Evolutionary conservation across 2,113 vertebrate species (phyloP), one percentile per base, ranked within the genome.

Genomic region (Patagioenas fasciata): DNA sequence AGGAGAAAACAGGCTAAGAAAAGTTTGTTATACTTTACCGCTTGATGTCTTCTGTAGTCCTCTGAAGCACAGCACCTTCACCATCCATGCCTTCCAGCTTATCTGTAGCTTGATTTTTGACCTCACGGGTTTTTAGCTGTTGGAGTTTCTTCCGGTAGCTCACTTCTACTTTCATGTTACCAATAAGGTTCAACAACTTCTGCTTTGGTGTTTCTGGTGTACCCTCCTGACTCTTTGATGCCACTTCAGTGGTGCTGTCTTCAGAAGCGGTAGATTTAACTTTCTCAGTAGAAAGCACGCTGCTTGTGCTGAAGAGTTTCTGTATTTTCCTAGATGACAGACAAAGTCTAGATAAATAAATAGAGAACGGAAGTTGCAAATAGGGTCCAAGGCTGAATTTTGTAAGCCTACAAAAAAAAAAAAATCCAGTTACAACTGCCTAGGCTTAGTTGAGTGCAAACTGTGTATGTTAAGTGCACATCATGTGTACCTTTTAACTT

Each of bases 131-230:
- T 79, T 97, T 98, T 38, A 96, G 15, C 5, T 64, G 57, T 73
- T 96, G 96, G 10, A 98, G 89, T 50, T 96, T 98, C 64, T 90
- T 98, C 93, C 97, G 98, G 91, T 94, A 97, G 42, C 97, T 99
- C 74, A 98, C 96, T 75, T 99, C 98, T 53, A 99, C 98, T 87
- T 98, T 99, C 99, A 99, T 99, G 72, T 64, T 79, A 80, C 98
- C 97, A 48, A 99, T 98, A 51, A 99, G 92, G 23, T 97, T 94
- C 65, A 99, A 80, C 60, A 99, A 97, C 86, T 93, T 96, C 88
- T 98, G 96, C 91, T 99, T 99, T 5, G 92, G 47, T 34, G 89
- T 91, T 74, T 75, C 78, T 67, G 81, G 47, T 75, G 53, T 13
- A n/a, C 21, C 34, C 4, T 91, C 48, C 87, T 71, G 72, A 8